These are phyloP conservation scores for Tiliacea aurago DNA, from an alignment of 2,888 invertebrate genomes.

Conservation along the genomic window DNA sequence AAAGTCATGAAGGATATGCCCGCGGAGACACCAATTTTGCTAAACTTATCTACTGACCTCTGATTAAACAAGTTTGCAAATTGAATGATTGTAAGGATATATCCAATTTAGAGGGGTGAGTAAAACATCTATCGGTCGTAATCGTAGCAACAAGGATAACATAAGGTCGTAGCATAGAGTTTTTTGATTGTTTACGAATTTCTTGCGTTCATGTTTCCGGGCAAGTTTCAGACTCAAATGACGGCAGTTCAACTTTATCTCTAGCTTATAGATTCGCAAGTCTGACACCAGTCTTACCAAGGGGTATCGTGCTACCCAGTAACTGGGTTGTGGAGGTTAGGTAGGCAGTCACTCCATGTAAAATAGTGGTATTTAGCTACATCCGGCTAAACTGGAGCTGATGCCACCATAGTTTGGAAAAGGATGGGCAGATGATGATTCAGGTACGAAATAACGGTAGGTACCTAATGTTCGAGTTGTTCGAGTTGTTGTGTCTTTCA, in stretches of 20 bases:
- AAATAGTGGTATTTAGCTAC: not conserved
- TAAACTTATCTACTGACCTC: not conserved
- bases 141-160: not conserved
- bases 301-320: no score
- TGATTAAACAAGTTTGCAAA: conserved; percentile 14
- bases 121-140: not conserved
- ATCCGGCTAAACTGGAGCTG: not conserved
- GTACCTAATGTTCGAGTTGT: no score
- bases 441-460: not conserved
- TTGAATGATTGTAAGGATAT: conserved; percentile 47
- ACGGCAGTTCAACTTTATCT: conserved; percentile 7
- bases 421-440: no score
- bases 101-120: conserved; percentile 27
- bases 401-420: not conserved
- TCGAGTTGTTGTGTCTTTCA: no score
- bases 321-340: not conserved
- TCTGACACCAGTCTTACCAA: no score
- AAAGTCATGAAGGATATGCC: not conserved
- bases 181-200: not conserved
- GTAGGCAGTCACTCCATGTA: not conserved
- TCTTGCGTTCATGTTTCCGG: not conserved
- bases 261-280: no score
- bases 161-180: not conserved
- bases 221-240: not conserved
- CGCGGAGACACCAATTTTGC: not conserved